These are phyloP conservation scores for Leucopternis melanops DNA, from an alignment of 2,113 vertebrate genomes.

Conservation along the genomic window DNA sequence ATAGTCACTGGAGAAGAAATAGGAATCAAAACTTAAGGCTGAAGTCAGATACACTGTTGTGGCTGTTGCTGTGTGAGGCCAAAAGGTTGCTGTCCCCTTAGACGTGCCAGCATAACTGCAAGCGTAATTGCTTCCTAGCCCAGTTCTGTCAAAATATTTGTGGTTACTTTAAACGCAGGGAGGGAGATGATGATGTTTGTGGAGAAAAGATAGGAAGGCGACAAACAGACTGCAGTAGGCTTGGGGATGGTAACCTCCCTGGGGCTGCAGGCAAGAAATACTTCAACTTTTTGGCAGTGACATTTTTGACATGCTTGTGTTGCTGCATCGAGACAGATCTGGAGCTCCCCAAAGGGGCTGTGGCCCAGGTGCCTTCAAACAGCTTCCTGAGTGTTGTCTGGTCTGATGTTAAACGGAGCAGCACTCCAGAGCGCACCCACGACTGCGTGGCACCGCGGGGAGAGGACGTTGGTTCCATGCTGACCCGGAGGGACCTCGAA, in stretches of 20 bases:
- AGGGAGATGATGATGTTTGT: neutral
- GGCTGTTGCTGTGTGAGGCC: neutral
- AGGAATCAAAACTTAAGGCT: neutral
- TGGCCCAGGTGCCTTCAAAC: neutral
- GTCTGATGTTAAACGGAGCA: neutral
- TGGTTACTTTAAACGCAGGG: neutral
- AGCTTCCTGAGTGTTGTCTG: neutral
- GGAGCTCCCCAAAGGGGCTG: neutral
- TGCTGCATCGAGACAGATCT: neutral
- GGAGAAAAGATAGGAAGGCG: neutral
- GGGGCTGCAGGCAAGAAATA: neutral
- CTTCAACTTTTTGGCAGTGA: neutral
- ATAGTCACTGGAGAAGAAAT: neutral
- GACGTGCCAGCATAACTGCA: neutral
- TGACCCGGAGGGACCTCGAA: neutral
- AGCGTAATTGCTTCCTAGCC: neutral
- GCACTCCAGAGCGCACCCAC: neutral
- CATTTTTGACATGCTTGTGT: neutral
- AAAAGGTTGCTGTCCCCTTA: neutral
- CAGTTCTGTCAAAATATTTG: constrained; percentile 15
- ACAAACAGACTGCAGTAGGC: neutral
- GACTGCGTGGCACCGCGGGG: rapidly evolving
- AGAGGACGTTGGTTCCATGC: rapidly evolving
- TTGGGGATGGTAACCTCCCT: neutral
- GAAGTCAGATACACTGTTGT: neutral